phyloP scores from a whole-genome alignment of 92 coral and sea anemone genomes.

The Heliopora coerulea region DNA sequence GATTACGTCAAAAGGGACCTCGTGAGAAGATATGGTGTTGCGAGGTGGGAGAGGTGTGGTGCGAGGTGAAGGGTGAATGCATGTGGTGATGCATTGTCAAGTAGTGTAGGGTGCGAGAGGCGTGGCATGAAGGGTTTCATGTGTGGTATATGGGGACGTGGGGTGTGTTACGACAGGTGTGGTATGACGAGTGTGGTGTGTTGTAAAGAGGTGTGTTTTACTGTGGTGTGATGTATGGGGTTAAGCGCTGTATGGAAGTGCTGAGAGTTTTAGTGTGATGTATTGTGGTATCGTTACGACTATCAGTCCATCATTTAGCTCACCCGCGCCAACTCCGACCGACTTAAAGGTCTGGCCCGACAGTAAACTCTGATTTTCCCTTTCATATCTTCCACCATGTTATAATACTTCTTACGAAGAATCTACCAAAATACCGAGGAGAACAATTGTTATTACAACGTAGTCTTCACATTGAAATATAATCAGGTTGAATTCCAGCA shows the following conservation, averaged over 20 bases:
- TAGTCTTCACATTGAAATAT: background rate
- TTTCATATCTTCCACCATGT: conserved; percentile 99
- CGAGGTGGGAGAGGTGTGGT: background rate
- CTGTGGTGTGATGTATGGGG: background rate
- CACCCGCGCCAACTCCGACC: conserved; percentile 76
- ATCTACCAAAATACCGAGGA: conserved; percentile 47
- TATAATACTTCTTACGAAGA: conserved; percentile 95
- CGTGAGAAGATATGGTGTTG: background rate
- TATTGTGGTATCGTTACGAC: background rate
- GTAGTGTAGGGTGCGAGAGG: background rate
- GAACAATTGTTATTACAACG: background rate
- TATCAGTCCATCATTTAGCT: background rate
- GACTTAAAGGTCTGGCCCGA: conserved; percentile 91
- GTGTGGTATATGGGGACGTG: background rate
- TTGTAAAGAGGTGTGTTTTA: background rate
- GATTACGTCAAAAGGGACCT: background rate
- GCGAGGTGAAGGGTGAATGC: background rate
- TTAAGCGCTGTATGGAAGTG: background rate
- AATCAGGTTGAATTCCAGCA: no score
- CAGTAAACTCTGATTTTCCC: conserved; percentile 98
- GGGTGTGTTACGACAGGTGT: background rate
- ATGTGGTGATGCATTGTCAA: background rate
- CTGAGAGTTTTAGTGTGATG: no score
- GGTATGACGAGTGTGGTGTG: background rate
- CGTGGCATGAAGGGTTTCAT: background rate